A percentile compares a stretch with the other conserved stretches of the same genome.
phyloP scores from a whole-genome alignment of 2,888 invertebrate genomes.

The Cheilosia vulpina region DNA sequence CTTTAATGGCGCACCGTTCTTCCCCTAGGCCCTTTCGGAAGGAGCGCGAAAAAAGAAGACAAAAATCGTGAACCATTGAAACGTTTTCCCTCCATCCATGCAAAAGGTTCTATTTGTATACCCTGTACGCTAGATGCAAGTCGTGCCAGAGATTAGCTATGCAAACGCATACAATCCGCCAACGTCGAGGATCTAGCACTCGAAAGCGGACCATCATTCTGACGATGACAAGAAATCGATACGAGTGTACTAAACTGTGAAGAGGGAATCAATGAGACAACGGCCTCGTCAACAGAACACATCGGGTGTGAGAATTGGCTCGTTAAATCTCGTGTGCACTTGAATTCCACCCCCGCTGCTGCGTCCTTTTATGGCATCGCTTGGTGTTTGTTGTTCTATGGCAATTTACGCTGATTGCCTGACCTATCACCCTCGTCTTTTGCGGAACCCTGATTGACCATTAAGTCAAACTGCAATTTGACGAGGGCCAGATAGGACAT shows the following conservation, averaged over 20 bases:
- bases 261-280: slow-evolving; percentile 45
- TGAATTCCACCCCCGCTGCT: slow-evolving; percentile 10
- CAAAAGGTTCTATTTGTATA: slow-evolving; percentile 33
- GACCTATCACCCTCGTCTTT: slow-evolving; percentile 60
- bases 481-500: slow-evolving; percentile 65
- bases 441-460: slow-evolving; percentile 65
- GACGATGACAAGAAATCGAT: slow-evolving; percentile 66
- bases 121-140: slow-evolving; percentile 33
- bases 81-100: slow-evolving; percentile 39
- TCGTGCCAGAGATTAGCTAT: slow-evolving; percentile 70
- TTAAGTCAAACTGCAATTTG: slow-evolving; percentile 68
- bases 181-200: slow-evolving; percentile 5
- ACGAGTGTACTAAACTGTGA: neutral
- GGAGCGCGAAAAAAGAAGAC: slow-evolving; percentile 34
- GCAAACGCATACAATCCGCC: slow-evolving; percentile 57
- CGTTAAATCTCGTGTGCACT: slow-evolving; percentile 53
- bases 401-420: slow-evolving; percentile 71
- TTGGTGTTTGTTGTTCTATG: slow-evolving; percentile 31
- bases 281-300: slow-evolving; percentile 59
- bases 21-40: slow-evolving; percentile 19
- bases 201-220: slow-evolving; percentile 32
- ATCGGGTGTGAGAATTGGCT: slow-evolving; percentile 70
- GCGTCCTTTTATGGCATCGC: slow-evolving; percentile 46
- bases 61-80: slow-evolving; percentile 72
- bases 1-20: slow-evolving; percentile 30